A percentile compares a stretch with the other conserved stretches of the same genome.
phyloP scores from a whole-genome alignment of 35 echinoderm and acorn worm species.

The Strongylocentrotus purpuratus region DNA sequence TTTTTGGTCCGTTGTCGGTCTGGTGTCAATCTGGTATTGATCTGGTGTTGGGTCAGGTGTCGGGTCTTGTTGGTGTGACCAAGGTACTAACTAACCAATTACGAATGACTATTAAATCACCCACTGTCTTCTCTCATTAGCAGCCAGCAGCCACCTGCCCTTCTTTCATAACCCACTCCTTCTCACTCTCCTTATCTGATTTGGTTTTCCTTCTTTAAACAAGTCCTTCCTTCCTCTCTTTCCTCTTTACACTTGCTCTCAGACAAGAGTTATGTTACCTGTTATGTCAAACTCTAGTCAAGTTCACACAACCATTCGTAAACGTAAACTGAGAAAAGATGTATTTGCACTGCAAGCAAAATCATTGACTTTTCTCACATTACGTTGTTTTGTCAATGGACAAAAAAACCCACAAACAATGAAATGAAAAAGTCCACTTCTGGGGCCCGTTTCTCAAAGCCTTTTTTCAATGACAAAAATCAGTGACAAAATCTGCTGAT shows the following conservation, averaged over 20 bases:
- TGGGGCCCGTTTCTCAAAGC: too few relatives aligned
- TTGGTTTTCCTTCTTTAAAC: neutral
- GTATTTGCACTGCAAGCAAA: neutral
- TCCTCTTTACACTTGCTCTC: neutral
- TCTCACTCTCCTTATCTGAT: conserved; percentile 24
- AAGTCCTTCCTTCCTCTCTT: conserved; percentile 39
- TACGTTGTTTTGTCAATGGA: neutral
- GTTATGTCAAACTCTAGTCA: neutral
- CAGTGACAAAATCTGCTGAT: too few relatives aligned
- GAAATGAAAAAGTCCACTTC: too few relatives aligned
- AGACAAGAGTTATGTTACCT: conserved; percentile 7
- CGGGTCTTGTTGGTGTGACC: neutral
- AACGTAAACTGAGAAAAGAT: neutral
- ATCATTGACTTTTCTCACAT: neutral
- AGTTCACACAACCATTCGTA: neutral
- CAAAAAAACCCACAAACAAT: too few relatives aligned
- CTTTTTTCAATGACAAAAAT: too few relatives aligned
- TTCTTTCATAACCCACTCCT: neutral
- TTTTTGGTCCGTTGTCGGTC: neutral
- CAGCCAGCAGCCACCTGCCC: neutral
- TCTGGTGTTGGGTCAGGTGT: neutral
- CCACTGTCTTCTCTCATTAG: neutral
- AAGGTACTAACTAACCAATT: too few relatives aligned
- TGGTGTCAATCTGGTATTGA: neutral
- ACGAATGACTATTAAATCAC: neutral